A percentile compares a stretch with the other conserved stretches of the same genome.
phyloP scores from a whole-genome alignment of 2,888 invertebrate species.

The Dione juno region DNA sequence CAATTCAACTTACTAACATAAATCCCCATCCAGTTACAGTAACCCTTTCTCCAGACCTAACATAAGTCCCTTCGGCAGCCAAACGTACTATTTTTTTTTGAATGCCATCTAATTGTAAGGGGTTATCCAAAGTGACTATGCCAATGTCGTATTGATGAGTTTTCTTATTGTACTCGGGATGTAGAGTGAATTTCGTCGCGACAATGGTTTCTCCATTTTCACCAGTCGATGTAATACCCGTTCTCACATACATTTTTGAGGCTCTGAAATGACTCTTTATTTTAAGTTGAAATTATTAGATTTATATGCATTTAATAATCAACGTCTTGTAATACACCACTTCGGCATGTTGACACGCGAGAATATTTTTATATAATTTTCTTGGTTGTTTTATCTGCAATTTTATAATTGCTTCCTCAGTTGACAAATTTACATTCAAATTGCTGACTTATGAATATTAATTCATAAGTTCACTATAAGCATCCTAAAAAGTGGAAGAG shows the following conservation, averaged over 20 bases:
- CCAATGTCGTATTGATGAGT: constrained; percentile 76
- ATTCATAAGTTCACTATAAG: too few relatives aligned
- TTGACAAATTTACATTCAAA: too few relatives aligned
- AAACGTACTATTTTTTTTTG: constrained; percentile 55
- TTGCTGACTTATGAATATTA: too few relatives aligned
- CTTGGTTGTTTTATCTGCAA: too few relatives aligned
- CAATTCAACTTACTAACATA: constrained; percentile 41
- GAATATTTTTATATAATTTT: too few relatives aligned
- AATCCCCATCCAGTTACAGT: constrained; percentile 71
- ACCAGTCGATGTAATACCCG: constrained; percentile 64
- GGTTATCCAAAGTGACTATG: constrained; percentile 56
- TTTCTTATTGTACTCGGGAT: constrained; percentile 66
- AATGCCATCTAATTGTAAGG: constrained; percentile 60
- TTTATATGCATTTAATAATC: too few relatives aligned
- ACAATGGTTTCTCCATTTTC: constrained; percentile 67
- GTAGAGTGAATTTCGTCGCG: constrained; percentile 56
- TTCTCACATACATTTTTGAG: constrained; percentile 56
- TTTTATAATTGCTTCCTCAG: too few relatives aligned
- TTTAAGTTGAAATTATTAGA: too few relatives aligned
- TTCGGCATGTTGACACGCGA: too few relatives aligned
- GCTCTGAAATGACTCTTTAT: constrained; percentile 53
- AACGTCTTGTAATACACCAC: too few relatives aligned
- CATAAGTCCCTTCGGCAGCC: constrained; percentile 47
- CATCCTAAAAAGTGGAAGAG: too few relatives aligned
- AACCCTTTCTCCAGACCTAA: constrained; percentile 55